A percentile compares a stretch with the other conserved stretches of the same genome.
Conservation (phyloP, 92 coral and sea anemone species). For the Micromussa lordhowensis region DNA sequence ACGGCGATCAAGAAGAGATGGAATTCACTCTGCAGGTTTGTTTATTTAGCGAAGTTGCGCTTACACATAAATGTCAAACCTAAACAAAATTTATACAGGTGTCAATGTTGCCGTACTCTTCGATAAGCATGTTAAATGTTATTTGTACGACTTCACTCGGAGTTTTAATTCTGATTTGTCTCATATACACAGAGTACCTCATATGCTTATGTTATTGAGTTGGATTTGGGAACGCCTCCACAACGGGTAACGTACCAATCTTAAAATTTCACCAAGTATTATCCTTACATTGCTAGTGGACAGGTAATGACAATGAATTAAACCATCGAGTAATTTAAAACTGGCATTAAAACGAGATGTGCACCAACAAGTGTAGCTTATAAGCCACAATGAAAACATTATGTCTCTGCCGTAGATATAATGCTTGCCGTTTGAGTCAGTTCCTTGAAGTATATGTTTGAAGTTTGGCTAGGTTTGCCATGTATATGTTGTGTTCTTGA, state of each 20-base stretch:
- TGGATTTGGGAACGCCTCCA: slow-evolving; percentile 88
- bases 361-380: too few species aligned
- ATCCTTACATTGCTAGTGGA: neutral
- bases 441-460: too few species aligned
- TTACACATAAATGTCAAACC: neutral
- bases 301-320: neutral
- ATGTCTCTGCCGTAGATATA: too few species aligned
- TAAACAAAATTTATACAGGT: neutral
- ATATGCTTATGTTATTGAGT: slow-evolving; percentile 92
- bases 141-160: neutral
- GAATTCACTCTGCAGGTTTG: slow-evolving; percentile 86
- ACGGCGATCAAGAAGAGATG: slow-evolving; percentile 70
- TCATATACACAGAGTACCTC: slow-evolving; percentile 80
- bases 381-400: too few species aligned
- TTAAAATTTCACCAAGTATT: neutral
- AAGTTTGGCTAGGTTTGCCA: too few species aligned
- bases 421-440: too few species aligned
- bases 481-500: too few species aligned
- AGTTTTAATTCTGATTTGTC: neutral
- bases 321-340: neutral
- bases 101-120: neutral
- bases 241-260: slow-evolving; percentile 74
- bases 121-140: neutral
- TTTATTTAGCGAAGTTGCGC: neutral
- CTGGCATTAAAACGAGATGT: neutral